Evolutionary conservation across 2,797 vertebrate species (phyloP).

Genomic region (Rhinichthys osculus): DNA sequence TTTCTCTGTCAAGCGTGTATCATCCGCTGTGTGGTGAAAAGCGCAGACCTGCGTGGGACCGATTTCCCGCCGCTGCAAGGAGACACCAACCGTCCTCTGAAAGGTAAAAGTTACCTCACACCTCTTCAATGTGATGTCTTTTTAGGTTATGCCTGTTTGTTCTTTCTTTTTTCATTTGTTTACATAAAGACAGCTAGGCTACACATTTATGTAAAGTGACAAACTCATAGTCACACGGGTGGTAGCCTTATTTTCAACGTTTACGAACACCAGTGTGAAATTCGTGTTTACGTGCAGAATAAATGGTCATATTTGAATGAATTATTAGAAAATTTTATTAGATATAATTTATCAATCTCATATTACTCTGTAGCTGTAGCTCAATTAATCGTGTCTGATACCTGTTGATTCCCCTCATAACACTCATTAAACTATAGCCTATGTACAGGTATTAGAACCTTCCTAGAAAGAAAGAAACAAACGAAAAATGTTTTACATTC

Average conservation of each 20-base stretch:
- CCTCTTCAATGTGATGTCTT: slow-evolving; percentile 9
- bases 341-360: background rate
- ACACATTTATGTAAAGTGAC: background rate
- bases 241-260: background rate
- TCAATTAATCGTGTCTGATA: background rate
- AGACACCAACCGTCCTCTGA: slow-evolving; percentile 41
- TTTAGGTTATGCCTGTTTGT: background rate
- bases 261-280: background rate
- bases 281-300: background rate
- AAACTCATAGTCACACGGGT: background rate
- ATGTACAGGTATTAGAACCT: background rate
- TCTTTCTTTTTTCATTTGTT: background rate
- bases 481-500: background rate
- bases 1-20: slow-evolving; percentile 44
- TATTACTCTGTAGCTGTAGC: slow-evolving; percentile 2
- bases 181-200: background rate
- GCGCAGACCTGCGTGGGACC: slow-evolving; percentile 50
- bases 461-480: background rate
- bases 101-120: slow-evolving; percentile 57
- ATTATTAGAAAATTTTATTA: background rate
- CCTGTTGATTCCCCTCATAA: slow-evolving; percentile 35
- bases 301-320: background rate
- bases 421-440: slow-evolving; percentile 2
- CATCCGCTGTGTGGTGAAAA: slow-evolving; percentile 45
- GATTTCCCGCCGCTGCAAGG: slow-evolving; percentile 37